These are phyloP conservation scores for Aspidiotus destructor DNA, from an alignment of 2,888 invertebrate species.

Conservation along the genomic window DNA sequence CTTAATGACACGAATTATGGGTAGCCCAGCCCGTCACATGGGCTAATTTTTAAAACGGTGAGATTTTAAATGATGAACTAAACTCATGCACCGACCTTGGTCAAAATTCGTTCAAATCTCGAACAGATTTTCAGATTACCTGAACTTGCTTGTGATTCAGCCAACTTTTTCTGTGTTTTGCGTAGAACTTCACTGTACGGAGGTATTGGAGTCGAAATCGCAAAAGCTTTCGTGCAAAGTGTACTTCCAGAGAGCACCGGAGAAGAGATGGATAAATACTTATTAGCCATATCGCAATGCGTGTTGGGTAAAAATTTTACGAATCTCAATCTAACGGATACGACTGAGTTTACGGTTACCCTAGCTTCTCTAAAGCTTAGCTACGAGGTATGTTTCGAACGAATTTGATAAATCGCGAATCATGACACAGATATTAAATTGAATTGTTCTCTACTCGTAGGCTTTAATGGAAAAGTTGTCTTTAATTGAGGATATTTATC, in stretches of 20 bases:
- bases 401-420: too few relatives aligned
- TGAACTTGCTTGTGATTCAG: neutral
- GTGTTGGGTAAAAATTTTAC: slow-evolving; percentile 38
- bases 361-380: slow-evolving; percentile 42
- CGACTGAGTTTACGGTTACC: slow-evolving; percentile 38
- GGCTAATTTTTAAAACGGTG: too few relatives aligned
- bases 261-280: neutral
- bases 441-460: slow-evolving; percentile 34
- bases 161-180: slow-evolving; percentile 35
- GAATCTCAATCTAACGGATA: slow-evolving; percentile 39
- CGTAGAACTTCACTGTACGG: slow-evolving; percentile 46
- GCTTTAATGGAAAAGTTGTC: slow-evolving; percentile 38
- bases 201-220: slow-evolving; percentile 45
- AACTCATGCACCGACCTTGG: too few relatives aligned
- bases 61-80: too few relatives aligned
- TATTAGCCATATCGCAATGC: slow-evolving; percentile 35
- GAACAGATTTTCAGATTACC: too few relatives aligned
- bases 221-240: slow-evolving; percentile 44
- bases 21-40: too few relatives aligned
- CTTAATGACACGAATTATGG: neutral
- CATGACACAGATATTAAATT: too few relatives aligned
- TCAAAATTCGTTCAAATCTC: too few relatives aligned
- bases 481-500: slow-evolving; percentile 42
- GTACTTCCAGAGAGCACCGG: slow-evolving; percentile 41
- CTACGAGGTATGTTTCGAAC: slow-evolving; percentile 40